These are phyloP conservation scores for Pteropus alecto DNA, from an alignment of 2,113 vertebrate genomes.

Conservation along the genomic window DNA sequence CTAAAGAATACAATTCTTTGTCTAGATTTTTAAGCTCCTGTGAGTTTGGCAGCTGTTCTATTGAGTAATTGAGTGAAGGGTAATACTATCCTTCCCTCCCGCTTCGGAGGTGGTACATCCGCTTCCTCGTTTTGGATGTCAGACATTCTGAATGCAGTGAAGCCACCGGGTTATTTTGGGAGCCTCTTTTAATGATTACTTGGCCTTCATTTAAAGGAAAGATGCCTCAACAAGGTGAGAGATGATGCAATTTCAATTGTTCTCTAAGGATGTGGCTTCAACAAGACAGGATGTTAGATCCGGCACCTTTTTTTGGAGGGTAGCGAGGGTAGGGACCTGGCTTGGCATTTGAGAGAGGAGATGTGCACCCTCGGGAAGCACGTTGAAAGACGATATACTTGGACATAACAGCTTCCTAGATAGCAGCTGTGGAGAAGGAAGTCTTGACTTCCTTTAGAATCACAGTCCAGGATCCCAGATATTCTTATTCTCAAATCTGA, in stretches of 20 bases:
- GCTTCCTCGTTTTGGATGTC: slow-evolving; percentile 44
- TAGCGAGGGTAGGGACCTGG: neutral
- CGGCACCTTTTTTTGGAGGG: neutral
- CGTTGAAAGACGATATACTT: neutral
- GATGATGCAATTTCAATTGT: neutral
- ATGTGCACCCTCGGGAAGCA: neutral
- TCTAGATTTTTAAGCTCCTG: neutral
- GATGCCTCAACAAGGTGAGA: neutral
- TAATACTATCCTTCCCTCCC: neutral
- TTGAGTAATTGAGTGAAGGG: neutral
- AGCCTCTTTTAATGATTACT: slow-evolving; percentile 9
- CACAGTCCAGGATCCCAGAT: neutral
- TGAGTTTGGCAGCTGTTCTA: slow-evolving; percentile 7
- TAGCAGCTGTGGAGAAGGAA: slow-evolving; percentile 25
- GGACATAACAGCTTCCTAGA: slow-evolving; percentile 1
- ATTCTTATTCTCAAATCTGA: slow-evolving; percentile 9
- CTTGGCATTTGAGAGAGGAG: neutral
- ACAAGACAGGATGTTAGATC: slow-evolving; percentile 6
- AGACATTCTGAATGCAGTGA: slow-evolving; percentile 24
- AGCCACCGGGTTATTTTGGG: slow-evolving; percentile 56
- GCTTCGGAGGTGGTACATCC: neutral
- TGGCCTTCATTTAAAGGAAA: slow-evolving; percentile 56
- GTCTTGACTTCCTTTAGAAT: slow-evolving; percentile 39
- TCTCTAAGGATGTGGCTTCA: slow-evolving; percentile 44
- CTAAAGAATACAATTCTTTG: neutral